phyloP scores from a whole-genome alignment of 35 echinoderm and acorn worm genomes.

The Apostichopus californicus region DNA sequence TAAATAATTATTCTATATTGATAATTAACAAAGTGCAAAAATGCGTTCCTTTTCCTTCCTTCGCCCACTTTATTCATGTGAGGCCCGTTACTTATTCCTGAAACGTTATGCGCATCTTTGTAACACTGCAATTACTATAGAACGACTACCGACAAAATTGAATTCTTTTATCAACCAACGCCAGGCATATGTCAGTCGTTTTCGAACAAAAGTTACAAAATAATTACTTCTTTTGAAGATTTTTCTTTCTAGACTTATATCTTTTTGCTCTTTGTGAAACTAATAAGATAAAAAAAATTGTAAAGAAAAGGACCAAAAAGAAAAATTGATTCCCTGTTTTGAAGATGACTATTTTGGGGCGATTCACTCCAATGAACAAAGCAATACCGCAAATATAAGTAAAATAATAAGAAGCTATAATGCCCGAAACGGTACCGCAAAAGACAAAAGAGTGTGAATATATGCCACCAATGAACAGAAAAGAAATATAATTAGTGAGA shows the following conservation, averaged over 20 bases:
- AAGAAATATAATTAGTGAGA: no score
- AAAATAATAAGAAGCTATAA: background rate
- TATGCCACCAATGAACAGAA: background rate
- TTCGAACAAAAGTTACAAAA: background rate
- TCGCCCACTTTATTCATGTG: no score
- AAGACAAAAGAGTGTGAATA: background rate
- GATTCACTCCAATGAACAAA: background rate
- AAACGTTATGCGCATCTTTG: no score
- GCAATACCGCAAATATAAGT: background rate
- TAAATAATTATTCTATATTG: no score
- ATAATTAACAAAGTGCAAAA: no score
- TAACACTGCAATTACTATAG: background rate
- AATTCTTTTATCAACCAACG: background rate
- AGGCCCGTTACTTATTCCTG: no score
- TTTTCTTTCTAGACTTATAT: background rate
- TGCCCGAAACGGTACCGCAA: background rate
- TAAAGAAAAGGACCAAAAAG: no score
- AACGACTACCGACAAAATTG: background rate
- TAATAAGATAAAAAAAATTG: no score
- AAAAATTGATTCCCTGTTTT: background rate
- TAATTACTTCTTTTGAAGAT: background rate
- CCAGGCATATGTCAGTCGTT: background rate
- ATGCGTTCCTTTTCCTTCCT: no score
- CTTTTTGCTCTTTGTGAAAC: background rate
- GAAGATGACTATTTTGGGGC: background rate